Evolutionary conservation across 2,888 invertebrate species (phyloP), one percentile per base, ranked within the genome.

Genomic region (Spilarctia lutea): DNA sequence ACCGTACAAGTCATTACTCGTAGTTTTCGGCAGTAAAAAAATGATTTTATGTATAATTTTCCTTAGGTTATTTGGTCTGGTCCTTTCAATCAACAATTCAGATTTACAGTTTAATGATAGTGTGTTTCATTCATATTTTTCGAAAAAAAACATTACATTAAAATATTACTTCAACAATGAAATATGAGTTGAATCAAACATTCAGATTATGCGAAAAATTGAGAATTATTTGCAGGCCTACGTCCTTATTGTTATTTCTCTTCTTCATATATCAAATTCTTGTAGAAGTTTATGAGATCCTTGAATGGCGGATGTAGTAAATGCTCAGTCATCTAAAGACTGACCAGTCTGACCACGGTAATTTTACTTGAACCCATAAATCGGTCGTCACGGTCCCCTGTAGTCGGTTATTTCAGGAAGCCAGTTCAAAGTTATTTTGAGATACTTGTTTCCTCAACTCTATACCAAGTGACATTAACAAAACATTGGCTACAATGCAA

Each of bases 371-470:
- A 68, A 48, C 45, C 33, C 30, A 33, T 63, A 63, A 63, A 63
- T 63, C 63, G 30, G 63, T 30, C 18, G 68, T 63, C 35, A n/a
- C 18, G 63, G 35, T 60, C 24, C 24, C 10, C 42, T 45, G 60
- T 33, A 60, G 60, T 74, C 74, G 65, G 65, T 75, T 74, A 78
- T 52, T 72, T 67, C 73, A 78, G 81, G 71, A 78, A 78, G 66
- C 35, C 56, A 52, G 35, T 75, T 16, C 39, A 39, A 71, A 68
- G 30, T 76, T 72, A 75, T 75, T 67, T 74, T n/a, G 72, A 69
- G 73, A 52, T 68, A 74, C 48, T 48, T 45, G 74, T 81, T 83
- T 83, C 81, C 83, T 83, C 35, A 63, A 75, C 73, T 72, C 20
- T 74, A 72, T 75, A 75, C 72, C n/a, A 73, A 73, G 65, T 77